Evolutionary conservation across 1,140 invertebrate genomes (phyloP), one percentile per base, ranked within the genome.

Genomic region (Schmidtea mediterranea): DNA sequence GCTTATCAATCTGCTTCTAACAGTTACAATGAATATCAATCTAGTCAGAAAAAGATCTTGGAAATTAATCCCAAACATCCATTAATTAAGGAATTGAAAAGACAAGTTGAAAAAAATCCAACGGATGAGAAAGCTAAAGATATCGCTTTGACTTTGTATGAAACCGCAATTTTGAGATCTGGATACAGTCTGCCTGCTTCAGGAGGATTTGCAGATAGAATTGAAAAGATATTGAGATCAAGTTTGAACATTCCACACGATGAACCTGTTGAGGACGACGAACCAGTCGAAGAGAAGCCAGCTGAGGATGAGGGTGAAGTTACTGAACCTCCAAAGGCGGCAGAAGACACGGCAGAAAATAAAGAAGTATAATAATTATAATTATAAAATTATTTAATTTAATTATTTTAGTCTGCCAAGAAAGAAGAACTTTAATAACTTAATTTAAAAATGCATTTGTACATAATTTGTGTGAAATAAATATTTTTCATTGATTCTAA

Each of bases 51-150:
- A 73, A 97, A 97, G 66, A 86, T 80, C 15, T 62, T 98, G 46
- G 92, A 98, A 71, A 78, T 98, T 49, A 98, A 98, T 69, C 86
- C 89, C 15, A 71, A 83, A 36, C 92, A 98, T 75, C 89, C 90
- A 10, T 67, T 97, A 3, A 79, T 95, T 52, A 79, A 79, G 55
- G 46, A 48, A 23, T 40, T 48, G 43, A 40, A 48, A 13, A 6
- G 16, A n/a, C 36, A 18, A 15, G 46, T 48, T 32, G 21, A 18
- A 8, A 15, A 48, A 37, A 48, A 38, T 37, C 15, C 23, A 13
- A 12, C 16, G 6, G 46, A 40, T 21, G 16, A 18, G 5, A 6
- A 18, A 1, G 82, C 86, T 9, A 78, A 78, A 59, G 75, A 82
- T 50, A 82, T 87, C 61, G 86, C 89, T 2, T 52, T 75, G 37